These are phyloP conservation scores for Protosalanx chinensis DNA, from an alignment of 2,797 vertebrate species.

Conservation along the genomic window DNA sequence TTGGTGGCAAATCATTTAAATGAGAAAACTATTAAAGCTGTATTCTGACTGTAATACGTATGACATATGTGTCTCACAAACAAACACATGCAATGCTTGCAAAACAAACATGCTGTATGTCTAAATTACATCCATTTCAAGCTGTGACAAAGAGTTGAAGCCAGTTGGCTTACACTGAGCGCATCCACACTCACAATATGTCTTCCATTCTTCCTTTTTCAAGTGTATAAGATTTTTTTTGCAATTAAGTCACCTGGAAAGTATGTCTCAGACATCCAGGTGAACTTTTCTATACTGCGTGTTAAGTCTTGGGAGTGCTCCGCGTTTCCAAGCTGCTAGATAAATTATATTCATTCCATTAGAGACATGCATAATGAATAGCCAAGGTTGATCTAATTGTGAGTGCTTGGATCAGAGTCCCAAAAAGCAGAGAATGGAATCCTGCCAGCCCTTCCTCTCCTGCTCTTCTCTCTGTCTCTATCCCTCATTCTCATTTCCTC, in stretches of 20 bases:
- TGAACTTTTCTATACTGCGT: not conserved
- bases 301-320: not conserved
- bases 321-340: conserved; percentile 21
- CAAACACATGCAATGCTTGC: no score
- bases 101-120: no score
- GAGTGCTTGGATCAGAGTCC: conserved; percentile 26
- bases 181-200: no score
- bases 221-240: not conserved
- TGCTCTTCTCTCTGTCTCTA: conserved; percentile 10
- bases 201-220: no score
- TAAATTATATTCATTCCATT: conserved; percentile 59
- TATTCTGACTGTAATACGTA: no score
- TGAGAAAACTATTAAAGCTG: no score
- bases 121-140: no score
- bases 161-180: no score
- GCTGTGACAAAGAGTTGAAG: no score
- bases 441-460: conserved; percentile 54
- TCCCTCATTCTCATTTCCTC: conserved; percentile 43
- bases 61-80: no score
- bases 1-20: no score
- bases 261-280: not conserved
- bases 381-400: conserved; percentile 61
- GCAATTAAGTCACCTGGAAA: not conserved
- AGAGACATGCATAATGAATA: conserved; percentile 60
- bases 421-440: conserved; percentile 40